Evolutionary conservation across 2,797 vertebrate species (phyloP).

Genomic region (Lithobates pipiens): DNA sequence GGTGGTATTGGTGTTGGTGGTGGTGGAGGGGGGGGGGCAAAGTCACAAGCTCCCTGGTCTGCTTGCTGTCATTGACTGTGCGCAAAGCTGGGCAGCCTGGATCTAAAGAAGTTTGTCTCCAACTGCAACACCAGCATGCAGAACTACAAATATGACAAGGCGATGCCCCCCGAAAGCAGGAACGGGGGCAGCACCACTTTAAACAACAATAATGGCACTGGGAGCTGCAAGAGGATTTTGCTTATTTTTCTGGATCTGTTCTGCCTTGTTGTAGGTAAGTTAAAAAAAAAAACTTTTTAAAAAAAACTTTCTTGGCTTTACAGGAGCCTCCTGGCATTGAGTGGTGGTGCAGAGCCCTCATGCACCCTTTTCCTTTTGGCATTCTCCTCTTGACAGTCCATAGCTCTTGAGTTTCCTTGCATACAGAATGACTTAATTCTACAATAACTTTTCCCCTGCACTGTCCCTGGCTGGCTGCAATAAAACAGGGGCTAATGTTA

Average conservation of each 20-base stretch:
- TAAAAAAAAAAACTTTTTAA: background rate
- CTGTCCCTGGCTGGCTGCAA: background rate
- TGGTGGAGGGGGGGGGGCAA: background rate
- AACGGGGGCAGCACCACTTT: slow-evolving; percentile 91
- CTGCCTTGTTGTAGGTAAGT: slow-evolving; percentile 95
- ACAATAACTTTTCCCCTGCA: background rate
- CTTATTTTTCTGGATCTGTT: slow-evolving; percentile 91
- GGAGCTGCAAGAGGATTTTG: slow-evolving; percentile 87
- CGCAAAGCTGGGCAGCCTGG: slow-evolving; percentile 58
- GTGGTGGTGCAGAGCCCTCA: too few species aligned
- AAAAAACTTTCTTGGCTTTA: too few species aligned
- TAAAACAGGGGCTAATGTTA: background rate
- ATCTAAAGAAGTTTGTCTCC: slow-evolving; percentile 60
- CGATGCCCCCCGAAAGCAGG: slow-evolving; percentile 92
- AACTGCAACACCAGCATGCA: slow-evolving; percentile 81
- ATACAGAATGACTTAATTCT: background rate
- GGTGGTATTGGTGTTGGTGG: too few species aligned
- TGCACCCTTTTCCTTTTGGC: background rate
- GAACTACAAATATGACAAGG: slow-evolving; percentile 97
- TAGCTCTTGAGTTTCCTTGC: background rate
- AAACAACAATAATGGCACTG: slow-evolving; percentile 85
- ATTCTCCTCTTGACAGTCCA: too few species aligned
- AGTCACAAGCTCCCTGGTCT: slow-evolving; percentile 10
- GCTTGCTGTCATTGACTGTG: slow-evolving; percentile 41
- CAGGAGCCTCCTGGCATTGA: too few species aligned